Percentiles rank a stretch among this genome's conserved stretches.
Evolutionary conservation across 2,113 vertebrate genomes (phyloP).

Genomic region (Aspidoscelis tigris): DNA sequence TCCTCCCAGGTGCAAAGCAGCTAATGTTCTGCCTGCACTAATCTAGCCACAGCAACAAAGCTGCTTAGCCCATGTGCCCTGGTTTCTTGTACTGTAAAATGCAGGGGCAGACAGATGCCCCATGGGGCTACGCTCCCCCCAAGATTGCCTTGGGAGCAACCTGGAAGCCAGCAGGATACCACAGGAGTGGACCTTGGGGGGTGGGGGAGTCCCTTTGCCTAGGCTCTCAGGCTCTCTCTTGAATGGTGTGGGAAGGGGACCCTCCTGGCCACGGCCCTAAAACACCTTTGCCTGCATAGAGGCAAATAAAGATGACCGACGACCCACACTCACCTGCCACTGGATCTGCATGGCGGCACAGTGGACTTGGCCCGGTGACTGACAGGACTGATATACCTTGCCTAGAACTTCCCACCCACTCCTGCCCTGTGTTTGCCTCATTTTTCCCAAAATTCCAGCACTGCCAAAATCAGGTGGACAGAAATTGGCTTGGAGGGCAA

Average conservation of each 20-base stretch:
- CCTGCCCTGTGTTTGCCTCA: too few relatives aligned
- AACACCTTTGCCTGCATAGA: slow-evolving; percentile 49
- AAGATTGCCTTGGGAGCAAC: slow-evolving; percentile 40
- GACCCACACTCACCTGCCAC: too few relatives aligned
- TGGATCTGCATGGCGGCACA: too few relatives aligned
- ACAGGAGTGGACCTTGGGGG: slow-evolving; percentile 29
- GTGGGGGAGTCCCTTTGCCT: slow-evolving; percentile 34
- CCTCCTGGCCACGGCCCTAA: slow-evolving; percentile 31
- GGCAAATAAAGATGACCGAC: neutral
- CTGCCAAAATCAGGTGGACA: too few relatives aligned
- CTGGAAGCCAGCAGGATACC: slow-evolving; percentile 22
- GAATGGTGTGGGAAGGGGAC: slow-evolving; percentile 49
- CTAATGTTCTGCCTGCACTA: slow-evolving; percentile 39
- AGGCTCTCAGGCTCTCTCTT: neutral
- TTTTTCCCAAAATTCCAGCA: too few relatives aligned
- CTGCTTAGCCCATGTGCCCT: slow-evolving; percentile 48
- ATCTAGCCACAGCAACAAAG: slow-evolving; percentile 22
- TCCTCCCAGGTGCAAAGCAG: slow-evolving; percentile 49
- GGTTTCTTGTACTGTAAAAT: slow-evolving; percentile 20
- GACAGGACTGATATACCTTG: too few relatives aligned
- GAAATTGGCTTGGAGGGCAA: too few relatives aligned
- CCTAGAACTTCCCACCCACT: too few relatives aligned
- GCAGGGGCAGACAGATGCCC: neutral
- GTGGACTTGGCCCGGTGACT: too few relatives aligned
- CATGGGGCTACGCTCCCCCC: neutral